Base-by-base conservation (phyloP, 2,888 invertebrate genomes). In the Cataglyphis albicans region DNA sequence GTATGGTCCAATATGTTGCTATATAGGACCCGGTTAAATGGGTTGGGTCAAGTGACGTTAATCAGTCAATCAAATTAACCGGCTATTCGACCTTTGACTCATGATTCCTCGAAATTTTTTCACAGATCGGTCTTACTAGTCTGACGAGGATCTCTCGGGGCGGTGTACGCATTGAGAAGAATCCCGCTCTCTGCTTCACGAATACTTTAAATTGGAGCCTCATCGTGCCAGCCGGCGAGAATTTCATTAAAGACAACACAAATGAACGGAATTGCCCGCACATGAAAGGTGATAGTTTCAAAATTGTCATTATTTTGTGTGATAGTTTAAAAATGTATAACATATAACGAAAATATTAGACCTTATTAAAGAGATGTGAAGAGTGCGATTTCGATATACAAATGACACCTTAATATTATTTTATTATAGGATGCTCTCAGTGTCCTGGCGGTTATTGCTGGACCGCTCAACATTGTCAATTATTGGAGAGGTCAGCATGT, bases 121-220 rank as follows among this genome's bases (percentile, higher is more conserved):
- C 76, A 29, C 95, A 98, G 96, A 96, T 99, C 82, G 98, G 98
- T 44, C 96, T 98, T 10, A 95, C 95, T 75, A 97, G 96, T 52
- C 95, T 98, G 64, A 95, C 96, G 0, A 96, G 96, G 89, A 98
- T 99, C 86, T 96, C 97, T 86, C 96, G 97, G 81, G 99, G 99
- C 0, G 97, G 97, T 5, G 97, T 98, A 0, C 96, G 97, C 35
- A 96, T 99, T 63, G 97, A 97, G 92, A 96, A 96, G 83, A 97
- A 97, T 92, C 96, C 96, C 0, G 95, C 96, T 57, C 95, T 99
- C 0, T 99, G 99, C 93, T 97, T 96, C 93, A 95, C 97, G 0
- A 95, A 97, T 80, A 96, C 96, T 0, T 95, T 97, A 21, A 95
- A 97, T 92, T 98, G 97, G 97, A 92, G 93, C 9, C 88, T 89